Evolutionary conservation across 2,888 invertebrate genomes (phyloP).

Genomic region (Odontocerum albicorne): DNA sequence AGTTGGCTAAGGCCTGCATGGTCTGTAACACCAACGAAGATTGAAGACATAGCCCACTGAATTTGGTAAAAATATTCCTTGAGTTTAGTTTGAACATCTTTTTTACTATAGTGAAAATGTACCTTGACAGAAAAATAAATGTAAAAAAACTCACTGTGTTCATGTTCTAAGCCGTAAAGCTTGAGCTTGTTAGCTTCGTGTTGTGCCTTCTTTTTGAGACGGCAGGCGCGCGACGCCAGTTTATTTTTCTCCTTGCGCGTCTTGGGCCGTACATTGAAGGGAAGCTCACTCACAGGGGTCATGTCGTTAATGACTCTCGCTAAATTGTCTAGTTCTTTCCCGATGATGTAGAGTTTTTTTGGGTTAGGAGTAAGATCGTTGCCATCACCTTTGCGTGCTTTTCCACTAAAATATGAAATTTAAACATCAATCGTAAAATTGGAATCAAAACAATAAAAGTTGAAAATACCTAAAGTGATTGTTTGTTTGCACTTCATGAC

Average conservation of each 20-base stretch:
- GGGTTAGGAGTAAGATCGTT: constrained; percentile 97
- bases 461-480: too few relatives aligned
- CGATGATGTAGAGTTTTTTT: constrained; percentile 85
- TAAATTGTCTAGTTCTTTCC: constrained; percentile 88
- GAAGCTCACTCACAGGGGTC: constrained; percentile 92
- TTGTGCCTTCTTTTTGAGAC: constrained; percentile 97
- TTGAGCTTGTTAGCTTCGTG: constrained; percentile 99
- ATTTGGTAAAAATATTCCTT: too few relatives aligned
- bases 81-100: too few relatives aligned
- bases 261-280: constrained; percentile 84
- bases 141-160: constrained; percentile 83
- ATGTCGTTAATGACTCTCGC: constrained; percentile 92
- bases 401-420: constrained; percentile 62
- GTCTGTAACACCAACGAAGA: too few relatives aligned
- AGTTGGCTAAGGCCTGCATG: too few relatives aligned
- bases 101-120: too few relatives aligned
- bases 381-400: constrained; percentile 95
- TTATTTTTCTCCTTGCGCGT: constrained; percentile 98
- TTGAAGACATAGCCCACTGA: too few relatives aligned
- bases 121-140: too few relatives aligned
- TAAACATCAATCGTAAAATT: too few relatives aligned
- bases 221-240: constrained; percentile 93
- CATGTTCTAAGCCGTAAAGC: constrained; percentile 87
- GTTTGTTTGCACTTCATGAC: too few relatives aligned
- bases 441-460: too few relatives aligned